Base-by-base conservation (phyloP, 2,113 vertebrate genomes). In the Chloropsis hardwickii region DNA sequence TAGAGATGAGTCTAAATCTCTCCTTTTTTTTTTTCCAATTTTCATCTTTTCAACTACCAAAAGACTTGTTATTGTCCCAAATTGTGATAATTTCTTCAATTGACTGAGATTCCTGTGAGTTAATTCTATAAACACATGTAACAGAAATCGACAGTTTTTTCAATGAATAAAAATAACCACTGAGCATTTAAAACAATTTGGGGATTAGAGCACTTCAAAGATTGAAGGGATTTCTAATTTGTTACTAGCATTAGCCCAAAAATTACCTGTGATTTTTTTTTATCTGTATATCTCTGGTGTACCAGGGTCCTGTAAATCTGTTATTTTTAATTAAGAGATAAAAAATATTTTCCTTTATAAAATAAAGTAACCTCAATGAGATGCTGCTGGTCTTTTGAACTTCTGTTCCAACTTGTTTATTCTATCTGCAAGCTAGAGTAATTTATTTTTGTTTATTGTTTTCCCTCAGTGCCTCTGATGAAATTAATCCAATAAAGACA, bases 11-110 rank as follows among this genome's bases (percentile, higher is more conserved):
- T 40, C 6, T 83, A 54, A 47, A 29, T 47, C 0, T 50, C 4
- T 7, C 3, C 33, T 4, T 27, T 51, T 51, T n/a, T 31, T 18
- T 45, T 33, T 31, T 12, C 0, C 0, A 65, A 14, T 66, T 48
- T 56, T 67, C 16, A 53, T 21, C 3, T 9, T 92, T 92, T 82
- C 40, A 60, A 3, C 14, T 56, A 48, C 14, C 2, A 24, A 62
- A 82, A 62, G 12, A 17, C 15, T 60, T 47, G 4, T 17, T 60
- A 37, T 60, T 83, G 22, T 37, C 25, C 25, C 13, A 86, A 47
- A 50, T 23, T 54, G 4, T 37, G 24, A 73, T 50, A 29, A 48
- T 69, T 69, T 82, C 5, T 81, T 87, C 14, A 57, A 7, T 6
- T 84, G 11, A 50, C 23, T 22, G 8, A 50, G 19, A 74, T 53